phyloP scores from a whole-genome alignment of 2,888 invertebrate genomes.

The Drosophila maculinotata region DNA sequence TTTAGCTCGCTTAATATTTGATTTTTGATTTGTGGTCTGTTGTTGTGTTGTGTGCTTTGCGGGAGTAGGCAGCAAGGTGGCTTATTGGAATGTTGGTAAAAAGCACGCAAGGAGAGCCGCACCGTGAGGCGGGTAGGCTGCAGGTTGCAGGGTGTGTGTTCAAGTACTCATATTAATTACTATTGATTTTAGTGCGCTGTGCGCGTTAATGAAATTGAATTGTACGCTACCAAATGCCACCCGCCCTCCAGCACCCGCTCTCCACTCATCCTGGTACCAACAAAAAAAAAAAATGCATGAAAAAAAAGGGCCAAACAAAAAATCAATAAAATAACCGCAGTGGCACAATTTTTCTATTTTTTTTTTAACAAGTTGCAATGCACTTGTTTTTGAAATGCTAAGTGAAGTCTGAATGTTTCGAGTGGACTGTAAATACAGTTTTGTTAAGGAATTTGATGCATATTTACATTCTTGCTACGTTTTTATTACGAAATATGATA shows the following conservation, averaged over 20 bases:
- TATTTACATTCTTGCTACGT: no score
- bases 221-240: conserved; percentile 62
- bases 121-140: no score
- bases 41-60: conserved; percentile 35
- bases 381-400: conserved; percentile 31
- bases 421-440: neutral
- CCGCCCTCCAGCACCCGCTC: conserved; percentile 1
- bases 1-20: conserved; percentile 76
- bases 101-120: no score
- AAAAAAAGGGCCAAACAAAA: conserved; percentile 33
- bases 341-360: conserved; percentile 59
- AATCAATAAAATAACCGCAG: conserved; percentile 71
- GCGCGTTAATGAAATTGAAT: conserved; percentile 80
- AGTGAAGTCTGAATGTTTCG: neutral
- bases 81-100: conserved; percentile 53
- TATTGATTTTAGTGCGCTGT: conserved; percentile 74
- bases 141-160: conserved; percentile 12
- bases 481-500: no score
- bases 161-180: conserved; percentile 80
- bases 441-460: neutral
- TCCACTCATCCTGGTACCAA: neutral
- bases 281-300: neutral
- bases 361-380: conserved; percentile 49
- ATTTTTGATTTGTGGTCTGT: conserved; percentile 78
- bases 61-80: neutral